phyloP scores from a whole-genome alignment of 2,888 invertebrate species.

The Stratiomys singularior region DNA sequence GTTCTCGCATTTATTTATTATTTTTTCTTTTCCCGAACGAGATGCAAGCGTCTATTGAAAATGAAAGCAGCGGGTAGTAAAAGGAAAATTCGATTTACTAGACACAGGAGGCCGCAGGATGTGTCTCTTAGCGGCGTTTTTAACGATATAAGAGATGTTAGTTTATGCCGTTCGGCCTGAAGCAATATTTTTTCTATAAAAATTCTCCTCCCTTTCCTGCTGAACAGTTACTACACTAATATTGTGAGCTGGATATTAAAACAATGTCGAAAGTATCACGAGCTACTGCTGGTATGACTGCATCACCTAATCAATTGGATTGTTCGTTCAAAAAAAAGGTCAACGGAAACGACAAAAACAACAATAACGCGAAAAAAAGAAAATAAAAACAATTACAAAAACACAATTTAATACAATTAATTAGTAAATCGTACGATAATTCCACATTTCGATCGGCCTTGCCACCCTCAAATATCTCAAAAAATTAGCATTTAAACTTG shows the following conservation, averaged over 20 bases:
- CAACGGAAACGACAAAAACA: not conserved
- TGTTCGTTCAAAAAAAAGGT: not conserved
- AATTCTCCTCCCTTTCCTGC: not conserved
- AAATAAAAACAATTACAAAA: too few species aligned
- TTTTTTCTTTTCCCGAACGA: not conserved
- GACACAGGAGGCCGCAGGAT: slow-evolving; percentile 16
- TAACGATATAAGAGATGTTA: slow-evolving; percentile 11
- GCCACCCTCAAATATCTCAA: not conserved
- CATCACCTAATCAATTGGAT: not conserved
- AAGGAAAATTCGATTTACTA: slow-evolving; percentile 54
- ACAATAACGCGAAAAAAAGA: too few species aligned
- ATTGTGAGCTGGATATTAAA: not conserved
- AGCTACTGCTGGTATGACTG: not conserved
- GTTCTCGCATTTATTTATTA: not conserved
- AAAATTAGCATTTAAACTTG: not conserved
- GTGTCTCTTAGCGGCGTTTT: slow-evolving; percentile 9
- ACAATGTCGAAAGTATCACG: not conserved
- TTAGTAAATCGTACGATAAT: too few species aligned
- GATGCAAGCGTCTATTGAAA: not conserved
- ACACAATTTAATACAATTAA: too few species aligned
- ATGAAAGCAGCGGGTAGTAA: slow-evolving; percentile 57
- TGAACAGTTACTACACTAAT: not conserved
- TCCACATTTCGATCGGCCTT: too few species aligned
- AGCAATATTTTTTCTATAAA: slow-evolving; percentile 1
- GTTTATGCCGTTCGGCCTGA: not conserved